Percentiles rank a stretch among this genome's conserved stretches.
Conservation (phyloP, 1,140 invertebrate genomes). For the Acyrthosiphon pisum region DNA sequence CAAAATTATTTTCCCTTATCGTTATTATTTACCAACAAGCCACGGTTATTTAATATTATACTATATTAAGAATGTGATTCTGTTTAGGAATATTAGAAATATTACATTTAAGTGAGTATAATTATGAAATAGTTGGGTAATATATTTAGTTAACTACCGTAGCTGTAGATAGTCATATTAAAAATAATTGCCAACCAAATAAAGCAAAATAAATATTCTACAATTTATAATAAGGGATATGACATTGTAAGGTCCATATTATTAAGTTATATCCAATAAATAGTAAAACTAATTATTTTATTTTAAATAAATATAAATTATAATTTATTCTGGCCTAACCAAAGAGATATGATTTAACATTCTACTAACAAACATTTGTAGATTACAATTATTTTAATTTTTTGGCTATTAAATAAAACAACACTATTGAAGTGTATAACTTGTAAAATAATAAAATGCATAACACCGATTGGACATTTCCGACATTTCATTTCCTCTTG, state of each 20-base stretch:
- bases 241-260: no score
- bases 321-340: neutral
- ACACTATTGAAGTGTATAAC: neutral
- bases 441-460: neutral
- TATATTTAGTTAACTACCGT: neutral
- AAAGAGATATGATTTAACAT: neutral
- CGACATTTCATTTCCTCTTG: slow-evolving; percentile 12
- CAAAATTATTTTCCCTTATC: neutral
- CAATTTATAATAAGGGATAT: neutral
- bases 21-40: neutral
- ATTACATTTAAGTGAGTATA: neutral
- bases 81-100: neutral
- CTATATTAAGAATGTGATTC: neutral
- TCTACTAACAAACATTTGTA: neutral
- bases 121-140: neutral
- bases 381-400: neutral
- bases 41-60: neutral
- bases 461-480: neutral
- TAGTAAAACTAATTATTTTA: neutral
- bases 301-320: slow-evolving; percentile 6
- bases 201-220: neutral
- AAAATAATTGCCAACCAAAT: neutral
- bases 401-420: neutral
- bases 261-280: neutral
- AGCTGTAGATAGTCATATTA: neutral